phyloP scores from a whole-genome alignment of 2,888 invertebrate species.

The Ophion ellenae region DNA sequence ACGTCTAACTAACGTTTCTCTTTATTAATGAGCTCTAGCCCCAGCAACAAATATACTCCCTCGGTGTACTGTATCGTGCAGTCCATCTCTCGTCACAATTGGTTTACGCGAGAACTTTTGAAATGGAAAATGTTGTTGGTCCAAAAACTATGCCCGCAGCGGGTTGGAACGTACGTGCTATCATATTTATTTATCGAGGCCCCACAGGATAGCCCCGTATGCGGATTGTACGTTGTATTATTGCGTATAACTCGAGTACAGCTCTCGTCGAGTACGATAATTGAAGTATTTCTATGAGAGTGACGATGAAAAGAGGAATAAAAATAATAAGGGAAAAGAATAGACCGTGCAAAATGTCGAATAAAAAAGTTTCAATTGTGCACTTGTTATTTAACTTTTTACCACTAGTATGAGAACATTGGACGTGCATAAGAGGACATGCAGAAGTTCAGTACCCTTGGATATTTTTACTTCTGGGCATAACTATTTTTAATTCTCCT shows the following conservation, averaged over 20 bases:
- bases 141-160: constrained; percentile 17
- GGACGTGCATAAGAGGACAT: not conserved
- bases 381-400: not conserved
- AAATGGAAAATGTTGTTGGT: constrained; percentile 45
- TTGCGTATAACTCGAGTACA: constrained; percentile 19
- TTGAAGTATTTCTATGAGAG: not conserved
- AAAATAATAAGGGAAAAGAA: not conserved
- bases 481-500: not conserved
- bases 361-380: constrained; percentile 1
- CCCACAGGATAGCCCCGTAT: not conserved
- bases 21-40: constrained; percentile 63
- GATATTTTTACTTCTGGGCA: not conserved
- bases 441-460: not conserved
- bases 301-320: not conserved
- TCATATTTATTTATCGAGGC: constrained; percentile 52
- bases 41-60: constrained; percentile 31
- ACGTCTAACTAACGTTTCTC: constrained; percentile 67
- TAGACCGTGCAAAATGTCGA: not conserved
- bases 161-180: not conserved
- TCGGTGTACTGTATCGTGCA: constrained; percentile 2
- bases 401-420: not conserved
- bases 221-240: not conserved
- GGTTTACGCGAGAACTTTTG: constrained; percentile 30
- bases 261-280: constrained; percentile 14
- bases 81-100: constrained; percentile 51